Percentiles rank a stretch among this genome's conserved stretches.
Conservation (phyloP, 2,888 invertebrate species). For the Drosophila prolongata region DNA sequence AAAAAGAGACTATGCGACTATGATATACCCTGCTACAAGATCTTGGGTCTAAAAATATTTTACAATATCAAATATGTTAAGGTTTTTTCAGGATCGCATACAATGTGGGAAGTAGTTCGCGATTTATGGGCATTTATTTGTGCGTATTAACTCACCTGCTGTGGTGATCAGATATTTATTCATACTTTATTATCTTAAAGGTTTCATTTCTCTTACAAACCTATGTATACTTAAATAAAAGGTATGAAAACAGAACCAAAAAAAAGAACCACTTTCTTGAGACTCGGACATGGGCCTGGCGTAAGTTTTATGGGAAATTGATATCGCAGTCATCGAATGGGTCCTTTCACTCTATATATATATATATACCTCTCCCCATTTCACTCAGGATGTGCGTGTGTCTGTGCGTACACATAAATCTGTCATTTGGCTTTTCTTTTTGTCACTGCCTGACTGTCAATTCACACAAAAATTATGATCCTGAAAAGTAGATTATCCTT, state of each 20-base stretch:
- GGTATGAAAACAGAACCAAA: not conserved
- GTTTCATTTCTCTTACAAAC: no score
- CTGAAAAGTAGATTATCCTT: slow-evolving; percentile 85
- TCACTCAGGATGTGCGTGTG: slow-evolving; percentile 53
- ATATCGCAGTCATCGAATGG: slow-evolving; percentile 72
- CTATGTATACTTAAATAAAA: no score
- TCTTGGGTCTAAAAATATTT: no score
- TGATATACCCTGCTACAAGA: not conserved
- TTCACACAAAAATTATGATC: slow-evolving; percentile 84
- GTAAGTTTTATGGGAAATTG: slow-evolving; percentile 83
- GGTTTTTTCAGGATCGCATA: no score
- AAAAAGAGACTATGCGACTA: not conserved
- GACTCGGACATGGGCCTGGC: slow-evolving; percentile 28
- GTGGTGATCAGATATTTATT: no score
- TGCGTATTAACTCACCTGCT: no score
- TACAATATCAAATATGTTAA: no score
- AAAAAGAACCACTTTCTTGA: slow-evolving; percentile 55
- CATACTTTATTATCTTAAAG: no score
- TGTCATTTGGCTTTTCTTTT: slow-evolving; percentile 82
- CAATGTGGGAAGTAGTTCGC: no score
- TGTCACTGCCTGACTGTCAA: slow-evolving; percentile 82
- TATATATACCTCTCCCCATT: slow-evolving; percentile 21
- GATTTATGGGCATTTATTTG: no score
- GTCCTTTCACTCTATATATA: slow-evolving; percentile 41
- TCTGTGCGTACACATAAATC: slow-evolving; percentile 81